phyloP scores from a whole-genome alignment of 1,140 invertebrate species.

The Rhopalosiphum maidis region DNA sequence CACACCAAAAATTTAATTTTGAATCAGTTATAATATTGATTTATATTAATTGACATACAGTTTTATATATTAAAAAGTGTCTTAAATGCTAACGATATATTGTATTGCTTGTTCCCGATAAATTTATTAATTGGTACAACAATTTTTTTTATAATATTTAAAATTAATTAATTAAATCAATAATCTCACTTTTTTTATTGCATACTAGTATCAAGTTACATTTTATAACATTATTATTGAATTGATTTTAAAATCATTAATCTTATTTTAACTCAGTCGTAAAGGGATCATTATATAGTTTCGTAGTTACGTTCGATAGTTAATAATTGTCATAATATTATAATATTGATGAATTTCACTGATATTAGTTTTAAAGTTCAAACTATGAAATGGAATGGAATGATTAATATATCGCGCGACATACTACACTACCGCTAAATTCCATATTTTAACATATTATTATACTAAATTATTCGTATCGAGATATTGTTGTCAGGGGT shows the following conservation, averaged over 20 bases:
- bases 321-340: neutral
- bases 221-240: too few relatives aligned
- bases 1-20: neutral
- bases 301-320: neutral
- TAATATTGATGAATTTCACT: neutral
- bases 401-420: neutral
- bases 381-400: neutral
- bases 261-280: too few relatives aligned
- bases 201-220: neutral
- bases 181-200: neutral
- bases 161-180: neutral
- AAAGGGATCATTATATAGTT: too few relatives aligned
- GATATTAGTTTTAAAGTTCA: too few relatives aligned
- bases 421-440: neutral
- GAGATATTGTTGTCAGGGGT: too few relatives aligned
- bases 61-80: neutral
- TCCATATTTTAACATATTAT: too few relatives aligned
- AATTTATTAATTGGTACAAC: neutral
- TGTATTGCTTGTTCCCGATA: neutral
- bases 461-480: too few relatives aligned
- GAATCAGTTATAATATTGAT: slow-evolving; percentile 10
- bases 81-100: neutral
- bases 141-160: neutral
- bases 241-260: too few relatives aligned
- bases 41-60: neutral